Evolutionary conservation across 2,113 vertebrate species (phyloP), one percentile per base, ranked within the genome.

Genomic region (Paralichthys olivaceus): DNA sequence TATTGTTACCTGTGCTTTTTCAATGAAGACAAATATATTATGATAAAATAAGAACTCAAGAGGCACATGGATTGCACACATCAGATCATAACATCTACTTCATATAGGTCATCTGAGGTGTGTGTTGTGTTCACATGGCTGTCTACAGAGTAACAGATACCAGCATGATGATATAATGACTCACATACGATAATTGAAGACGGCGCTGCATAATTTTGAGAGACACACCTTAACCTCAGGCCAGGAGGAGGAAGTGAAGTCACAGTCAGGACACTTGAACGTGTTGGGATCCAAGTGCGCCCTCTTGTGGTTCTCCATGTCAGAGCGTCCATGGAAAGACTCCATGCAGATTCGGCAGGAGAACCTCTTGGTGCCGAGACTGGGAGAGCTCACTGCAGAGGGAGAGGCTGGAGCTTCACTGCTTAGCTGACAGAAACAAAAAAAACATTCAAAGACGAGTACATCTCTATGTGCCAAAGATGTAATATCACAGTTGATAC

Each of bases 281-380:
- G 96, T 95, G 86, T 88, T 94, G 20, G 96, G 90, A 84, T 97
- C 96, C 6, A 96, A 62, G 34, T 99, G 98, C 72, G 98, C 97
- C 94, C 96, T 95, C 92, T 98, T 99, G 95, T 99, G 98, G 92
- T 96, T 98, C 86, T 99, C 98, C 97, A 99, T 98, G 87, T 99
- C 97, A 0, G 98, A 98, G 65, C 98, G 96, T 59, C 98, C 96
- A 0, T 95, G 94, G 75, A 99, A 99, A 74, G 96, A 93, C 85
- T 96, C 97, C 22, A 95, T 95, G 90, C 98, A 99, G 89, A 99
- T 96, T 83, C 96, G 95, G 80, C 98, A 99, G 84, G 96, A 99
- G 92, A 99, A 99, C 83, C 96, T 96, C 91, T 99, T 99, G 37
- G 94, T 73, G 83, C 77, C 84, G 22, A 90, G 83, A 84, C 74